These are phyloP conservation scores for Anarsia innoxiella DNA, from an alignment of 2,888 invertebrate genomes.

Conservation along the genomic window DNA sequence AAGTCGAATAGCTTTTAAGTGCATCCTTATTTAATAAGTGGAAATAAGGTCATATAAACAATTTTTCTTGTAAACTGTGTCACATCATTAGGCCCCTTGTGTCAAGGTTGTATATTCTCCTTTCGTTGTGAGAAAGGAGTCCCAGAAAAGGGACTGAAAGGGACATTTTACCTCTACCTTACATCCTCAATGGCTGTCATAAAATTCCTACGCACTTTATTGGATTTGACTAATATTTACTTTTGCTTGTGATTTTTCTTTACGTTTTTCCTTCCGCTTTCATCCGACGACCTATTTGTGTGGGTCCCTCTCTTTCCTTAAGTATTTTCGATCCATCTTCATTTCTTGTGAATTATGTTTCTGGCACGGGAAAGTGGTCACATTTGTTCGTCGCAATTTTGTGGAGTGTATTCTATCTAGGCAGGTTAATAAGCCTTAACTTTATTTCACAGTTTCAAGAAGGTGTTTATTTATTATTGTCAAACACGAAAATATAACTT, in stretches of 20 bases:
- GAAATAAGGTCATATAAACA: too few relatives aligned
- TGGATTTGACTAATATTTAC: constrained; percentile 5
- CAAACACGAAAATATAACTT: too few relatives aligned
- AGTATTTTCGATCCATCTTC: constrained; percentile 9
- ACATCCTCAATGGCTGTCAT: background rate
- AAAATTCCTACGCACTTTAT: constrained; percentile 4
- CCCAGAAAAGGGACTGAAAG: background rate
- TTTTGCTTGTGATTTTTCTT: constrained; percentile 6
- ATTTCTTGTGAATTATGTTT: constrained; percentile 9
- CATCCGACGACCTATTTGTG: constrained; percentile 4
- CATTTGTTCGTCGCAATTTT: constrained; percentile 7
- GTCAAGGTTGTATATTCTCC: too few relatives aligned
- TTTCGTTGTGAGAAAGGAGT: constrained; percentile 2
- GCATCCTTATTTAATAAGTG: too few relatives aligned
- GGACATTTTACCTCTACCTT: constrained; percentile 1
- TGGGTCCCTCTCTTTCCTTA: background rate
- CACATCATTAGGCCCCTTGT: too few relatives aligned
- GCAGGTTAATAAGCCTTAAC: too few relatives aligned
- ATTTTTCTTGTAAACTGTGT: too few relatives aligned
- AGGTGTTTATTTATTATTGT: too few relatives aligned
- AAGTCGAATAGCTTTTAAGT: too few relatives aligned
- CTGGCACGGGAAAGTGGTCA: constrained; percentile 6
- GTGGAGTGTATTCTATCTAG: background rate
- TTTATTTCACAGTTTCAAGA: too few relatives aligned
- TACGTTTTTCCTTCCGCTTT: background rate